Evolutionary conservation across 2,113 vertebrate genomes (phyloP), one percentile per base, ranked within the genome.

Genomic region (Siphamia tubifer): DNA sequence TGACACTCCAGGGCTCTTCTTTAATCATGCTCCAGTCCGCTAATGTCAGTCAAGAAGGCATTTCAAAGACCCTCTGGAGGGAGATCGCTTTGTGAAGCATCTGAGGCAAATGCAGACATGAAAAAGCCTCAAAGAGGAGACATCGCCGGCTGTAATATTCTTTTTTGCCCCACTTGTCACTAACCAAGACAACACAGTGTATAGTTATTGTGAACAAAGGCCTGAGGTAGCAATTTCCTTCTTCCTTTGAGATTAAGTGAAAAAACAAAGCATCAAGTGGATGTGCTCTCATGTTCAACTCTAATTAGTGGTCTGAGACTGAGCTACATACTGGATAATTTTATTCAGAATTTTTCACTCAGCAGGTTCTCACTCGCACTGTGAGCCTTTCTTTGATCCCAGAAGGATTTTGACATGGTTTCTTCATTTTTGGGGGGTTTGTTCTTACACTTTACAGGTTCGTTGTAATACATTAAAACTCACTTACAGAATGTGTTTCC

Each of bases 211-310:
- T 16, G 42, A 61, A 71, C 52, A 67, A 74, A 77, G 57, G 74
- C 67, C 52, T 15, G 36, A 66, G 57, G 56, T 44, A 8, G 57
- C 34, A 42, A 52, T 13, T 43, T 44, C 69, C 61, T 19, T 35
- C 53, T 56, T 75, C 57, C 42, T 58, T 20, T 6, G 2, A 73
- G 69, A 74, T 68, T 51, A 80, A 74, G 67, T 60, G 30, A 35
- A 9, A 68, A 40, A 0, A 5, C 16, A 58, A 64, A 55, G 64
- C 68, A 77, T 70, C 61, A 75, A 58, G 55, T 76, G 45, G 51
- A 53, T 24, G 35, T 5, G 19, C 27, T 58, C 40, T 47, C 44
- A 40, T 15, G 77, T 28, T 77, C 48, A 47, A 25, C 25, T 31
- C 47, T 63, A 67, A 74, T 84, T 68, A 81, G 39, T 69, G 28